Evolutionary conservation across 2,113 vertebrate species (phyloP), one percentile per base, ranked within the genome.

Genomic region (Procavia capensis): DNA sequence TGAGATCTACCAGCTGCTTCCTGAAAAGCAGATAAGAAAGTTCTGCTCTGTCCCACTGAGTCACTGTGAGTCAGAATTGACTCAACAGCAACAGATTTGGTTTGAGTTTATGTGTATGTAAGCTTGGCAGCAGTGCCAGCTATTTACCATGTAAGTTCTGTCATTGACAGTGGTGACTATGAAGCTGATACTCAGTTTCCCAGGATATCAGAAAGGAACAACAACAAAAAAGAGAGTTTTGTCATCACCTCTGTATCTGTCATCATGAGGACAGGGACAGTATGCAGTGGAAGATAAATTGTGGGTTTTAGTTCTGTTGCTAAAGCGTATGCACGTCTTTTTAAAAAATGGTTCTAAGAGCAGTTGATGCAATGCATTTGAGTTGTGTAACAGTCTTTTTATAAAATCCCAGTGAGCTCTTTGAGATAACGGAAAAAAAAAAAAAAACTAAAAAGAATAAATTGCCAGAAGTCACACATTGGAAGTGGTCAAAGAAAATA

Each of bases 401-500:
- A 85, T 88, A 95, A 92, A 97, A 95, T 76, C 79, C 64, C 80
- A 93, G 75, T 64, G 43, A 94, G 74, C 68, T 97, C 80, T 94
- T 95, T 93, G 76, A 96, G 83, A 92, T 76, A 87, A 90, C 72
- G 4, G 41, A 16, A 11, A 82, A 43, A 20, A 22, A 82, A 76
- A 72, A 78, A 86, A 90, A n/a, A 92, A 43, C 79, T 87, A 31
- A 79, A 96, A 91, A 80, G 76, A 86, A 95, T 91, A 85, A 96
- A 95, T 90, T 93, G 66, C 76, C 64, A 83, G 64, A 94, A 86
- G 92, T 92, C 74, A 39, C 70, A 59, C 82, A 45, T 9, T 95
- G 74, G 54, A 9, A 68, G 82, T 92, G 68, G 93, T 97, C 95
- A 96, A 92, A 95, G 78, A 92, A 96, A 97, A 97, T 96, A 95